Evolutionary conservation across 2,888 invertebrate genomes (phyloP).

Genomic region (Cheilosia soror): DNA sequence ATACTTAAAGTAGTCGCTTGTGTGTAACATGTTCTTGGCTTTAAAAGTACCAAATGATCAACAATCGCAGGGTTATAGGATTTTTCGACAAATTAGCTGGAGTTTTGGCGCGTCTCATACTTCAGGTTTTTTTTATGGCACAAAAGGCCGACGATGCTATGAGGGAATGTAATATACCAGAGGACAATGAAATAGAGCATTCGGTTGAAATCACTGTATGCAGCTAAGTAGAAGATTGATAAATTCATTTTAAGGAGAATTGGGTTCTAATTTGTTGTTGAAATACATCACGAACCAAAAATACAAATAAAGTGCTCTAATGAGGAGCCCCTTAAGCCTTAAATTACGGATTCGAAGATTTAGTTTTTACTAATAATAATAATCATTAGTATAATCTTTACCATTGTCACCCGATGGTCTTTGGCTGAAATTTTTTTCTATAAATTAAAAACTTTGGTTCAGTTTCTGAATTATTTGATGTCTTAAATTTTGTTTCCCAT

Average conservation of each 20-base stretch:
- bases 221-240: constrained; percentile 41
- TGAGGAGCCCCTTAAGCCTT: too few species aligned
- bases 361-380: too few species aligned
- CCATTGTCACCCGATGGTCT: too few species aligned
- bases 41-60: constrained; percentile 33
- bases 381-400: too few species aligned
- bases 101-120: constrained; percentile 47
- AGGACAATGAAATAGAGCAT: constrained; percentile 29
- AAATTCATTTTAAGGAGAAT: not conserved
- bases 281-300: too few species aligned
- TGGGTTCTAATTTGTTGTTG: too few species aligned
- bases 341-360: too few species aligned
- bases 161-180: not conserved
- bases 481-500: too few species aligned
- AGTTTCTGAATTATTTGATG: too few species aligned
- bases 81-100: constrained; percentile 56
- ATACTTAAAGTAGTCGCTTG: constrained; percentile 46
- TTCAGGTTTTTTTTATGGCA: constrained; percentile 52
- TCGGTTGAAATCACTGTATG: constrained; percentile 26
- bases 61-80: constrained; percentile 23
- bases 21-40: constrained; percentile 56
- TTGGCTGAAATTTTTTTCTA: too few species aligned
- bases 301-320: too few species aligned
- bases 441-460: too few species aligned
- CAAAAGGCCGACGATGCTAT: constrained; percentile 6